A percentile compares a stretch with the other conserved stretches of the same genome.
These are phyloP conservation scores for Perithous albicinctus DNA, from an alignment of 2,888 invertebrate species.

Conservation along the genomic window DNA sequence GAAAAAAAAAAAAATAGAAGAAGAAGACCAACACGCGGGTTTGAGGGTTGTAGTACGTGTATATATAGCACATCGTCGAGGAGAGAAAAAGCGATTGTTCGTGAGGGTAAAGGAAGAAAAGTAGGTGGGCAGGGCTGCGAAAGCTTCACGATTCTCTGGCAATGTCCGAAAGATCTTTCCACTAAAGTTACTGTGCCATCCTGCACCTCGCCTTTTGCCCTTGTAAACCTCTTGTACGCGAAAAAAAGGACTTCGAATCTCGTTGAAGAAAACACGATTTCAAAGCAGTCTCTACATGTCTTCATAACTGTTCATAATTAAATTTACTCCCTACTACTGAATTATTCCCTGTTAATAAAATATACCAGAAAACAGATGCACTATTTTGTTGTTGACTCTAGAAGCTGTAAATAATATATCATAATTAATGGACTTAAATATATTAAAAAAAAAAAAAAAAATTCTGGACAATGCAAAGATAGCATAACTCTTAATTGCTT, in stretches of 20 bases:
- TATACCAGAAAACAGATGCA: no score
- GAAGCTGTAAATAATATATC: no score
- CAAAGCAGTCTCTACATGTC: not conserved
- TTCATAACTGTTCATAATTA: no score
- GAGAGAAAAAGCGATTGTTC: slow-evolving; percentile 11
- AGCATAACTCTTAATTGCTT: slow-evolving; percentile 14
- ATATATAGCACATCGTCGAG: not conserved
- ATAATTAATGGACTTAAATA: not conserved
- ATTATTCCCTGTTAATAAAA: no score
- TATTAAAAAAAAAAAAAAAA: not conserved
- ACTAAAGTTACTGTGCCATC: not conserved
- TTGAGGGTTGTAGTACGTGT: not conserved
- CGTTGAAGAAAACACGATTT: slow-evolving; percentile 29
- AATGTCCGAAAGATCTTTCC: not conserved
- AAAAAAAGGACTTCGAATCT: slow-evolving; percentile 35
- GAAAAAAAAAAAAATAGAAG: no score
- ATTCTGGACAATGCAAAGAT: not conserved
- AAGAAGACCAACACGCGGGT: slow-evolving; percentile 2
- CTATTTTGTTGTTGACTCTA: not conserved
- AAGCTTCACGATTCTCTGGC: not conserved
- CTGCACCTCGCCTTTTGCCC: not conserved
- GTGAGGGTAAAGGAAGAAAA: slow-evolving; percentile 25
- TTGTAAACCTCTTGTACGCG: slow-evolving; percentile 10
- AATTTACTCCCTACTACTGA: no score
- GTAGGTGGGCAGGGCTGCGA: slow-evolving; percentile 19